These are phyloP conservation scores for Reticulitermes speratus DNA, from an alignment of 1,140 invertebrate species.

Conservation along the genomic window DNA sequence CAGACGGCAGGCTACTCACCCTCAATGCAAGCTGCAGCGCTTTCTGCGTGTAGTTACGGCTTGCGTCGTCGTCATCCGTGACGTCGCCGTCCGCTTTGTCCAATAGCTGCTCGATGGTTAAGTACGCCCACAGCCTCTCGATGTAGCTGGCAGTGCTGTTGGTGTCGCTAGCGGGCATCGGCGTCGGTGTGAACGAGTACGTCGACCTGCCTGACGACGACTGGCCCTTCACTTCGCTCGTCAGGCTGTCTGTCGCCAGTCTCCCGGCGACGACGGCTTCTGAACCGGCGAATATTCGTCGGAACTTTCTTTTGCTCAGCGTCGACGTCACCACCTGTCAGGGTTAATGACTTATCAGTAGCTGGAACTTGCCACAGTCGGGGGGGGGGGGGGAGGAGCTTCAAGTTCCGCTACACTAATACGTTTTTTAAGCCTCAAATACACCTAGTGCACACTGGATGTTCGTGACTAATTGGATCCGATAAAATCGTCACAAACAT, in stretches of 20 bases:
- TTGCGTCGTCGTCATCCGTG: no score
- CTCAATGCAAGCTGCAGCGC: constrained; percentile 52
- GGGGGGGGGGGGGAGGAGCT: no score
- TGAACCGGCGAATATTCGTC: constrained; percentile 57
- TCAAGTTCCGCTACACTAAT: no score
- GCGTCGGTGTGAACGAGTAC: not conserved
- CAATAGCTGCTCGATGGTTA: constrained; percentile 65
- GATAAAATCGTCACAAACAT: no score
- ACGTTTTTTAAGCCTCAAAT: no score
- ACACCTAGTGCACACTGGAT: no score
- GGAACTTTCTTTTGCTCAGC: constrained; percentile 52
- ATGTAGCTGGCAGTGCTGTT: not conserved
- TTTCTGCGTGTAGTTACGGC: constrained; percentile 37
- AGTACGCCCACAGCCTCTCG: constrained; percentile 67
- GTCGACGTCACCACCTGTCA: constrained; percentile 42
- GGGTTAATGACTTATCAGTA: not conserved
- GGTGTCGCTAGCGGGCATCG: not conserved
- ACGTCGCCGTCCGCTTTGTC: constrained; percentile 45
- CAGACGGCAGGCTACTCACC: constrained; percentile 37
- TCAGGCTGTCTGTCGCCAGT: not conserved
- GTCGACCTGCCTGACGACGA: not conserved
- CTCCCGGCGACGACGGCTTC: constrained; percentile 59
- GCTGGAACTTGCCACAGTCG: no score
- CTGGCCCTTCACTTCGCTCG: not conserved
- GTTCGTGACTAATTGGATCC: no score